Base-by-base conservation (phyloP, 2,797 vertebrate species). In the Liparis tanakae region DNA sequence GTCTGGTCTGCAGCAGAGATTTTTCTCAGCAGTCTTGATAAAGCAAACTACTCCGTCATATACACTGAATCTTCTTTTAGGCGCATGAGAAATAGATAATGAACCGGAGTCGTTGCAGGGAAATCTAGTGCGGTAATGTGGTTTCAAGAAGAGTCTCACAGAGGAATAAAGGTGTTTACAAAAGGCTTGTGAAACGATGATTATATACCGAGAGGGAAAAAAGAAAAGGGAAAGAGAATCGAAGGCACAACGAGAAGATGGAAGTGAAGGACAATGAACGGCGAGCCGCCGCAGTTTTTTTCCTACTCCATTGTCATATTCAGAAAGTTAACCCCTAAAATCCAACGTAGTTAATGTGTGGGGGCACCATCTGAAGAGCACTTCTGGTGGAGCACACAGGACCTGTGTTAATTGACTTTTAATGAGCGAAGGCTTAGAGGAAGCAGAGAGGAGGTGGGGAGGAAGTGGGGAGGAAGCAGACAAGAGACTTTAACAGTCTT, bases 191-290 rank as follows among this genome's bases (percentile, higher is more conserved):
- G 33, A 72, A 59, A 3, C 62, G 20, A 30, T 37, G 4, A 76
- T 60, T 59, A 2, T 30, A 14, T 15, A 66, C 51, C 39, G 6
- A 51, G 8, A 62, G 39, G 25, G 54, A 67, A 58, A 51, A 44
- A 6, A 6, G 17, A 78, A 73, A 50, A 9, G 7, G 15, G 17
- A 77, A 72, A 33, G 17, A 44, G 10, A 54, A 74, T 37, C 54
- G 17, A 69, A 58, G 33, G 14, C 2, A 33, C 44, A 62, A 62
- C 22, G 7, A 66, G n/a, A 55, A 74, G 70, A 62, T 2, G 36
- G 8, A 67, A 33, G 5, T 59, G 20, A 56, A 56, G 17, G 15
- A 46, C 44, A 50, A 63, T 44, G 10, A 69, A 34, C 25, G 25
- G 25, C 25, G 25, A 30, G 25, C 25, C 10, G 39, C 39, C 14